Base-by-base conservation (phyloP, 2,888 invertebrate genomes). In the Nymphalis polychloros region DNA sequence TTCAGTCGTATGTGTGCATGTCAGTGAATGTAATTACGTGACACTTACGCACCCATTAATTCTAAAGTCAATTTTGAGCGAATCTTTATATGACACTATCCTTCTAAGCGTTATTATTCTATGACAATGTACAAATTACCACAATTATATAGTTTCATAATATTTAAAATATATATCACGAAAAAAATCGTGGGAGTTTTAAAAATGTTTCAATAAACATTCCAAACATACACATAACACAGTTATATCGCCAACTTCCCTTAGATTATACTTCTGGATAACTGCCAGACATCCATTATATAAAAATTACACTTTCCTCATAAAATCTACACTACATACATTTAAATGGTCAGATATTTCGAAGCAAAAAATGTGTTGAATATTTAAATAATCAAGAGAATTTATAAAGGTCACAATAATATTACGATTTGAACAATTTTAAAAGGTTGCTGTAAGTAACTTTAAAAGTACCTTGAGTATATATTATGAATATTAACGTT, bases 361-460 rank as follows among this genome's bases (percentile, higher is more conserved):
- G 23, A 61, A 10, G 20, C 48, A 55, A 67, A 67, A 67, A 67
- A 55, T 23, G 55, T 67, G 61, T 67, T 67, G 35, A 67, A 60
- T 35, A 48, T 62, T 53, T 55, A 55, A 61, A 55, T 23, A 35
- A 55, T 61, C 55, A 61, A 66, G 61, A 50, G 61, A 61, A 55
- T 23, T n/a, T 61, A 61, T 62, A 67, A 62, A 57, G 20, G n/a
- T 62, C 49, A 61, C 47, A 48, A 61, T 62, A 55, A 62, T 62
- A 62, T 48, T 35, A 27, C 48, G 48, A 52, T 62, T 55, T 62
- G 48, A 62, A 67, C 49, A 55, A 67, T 49, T 62, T 62, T 48
- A 67, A 62, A 66, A 67, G 60, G 31, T 61, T 67, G 61, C 55
- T 61, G 35, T 48, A 52, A 49, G 61, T 62, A 55, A 61, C 23